Evolutionary conservation across 1,140 invertebrate species (phyloP), one percentile per base, ranked within the genome.

Genomic region (Lepidotrigona ventralis): DNA sequence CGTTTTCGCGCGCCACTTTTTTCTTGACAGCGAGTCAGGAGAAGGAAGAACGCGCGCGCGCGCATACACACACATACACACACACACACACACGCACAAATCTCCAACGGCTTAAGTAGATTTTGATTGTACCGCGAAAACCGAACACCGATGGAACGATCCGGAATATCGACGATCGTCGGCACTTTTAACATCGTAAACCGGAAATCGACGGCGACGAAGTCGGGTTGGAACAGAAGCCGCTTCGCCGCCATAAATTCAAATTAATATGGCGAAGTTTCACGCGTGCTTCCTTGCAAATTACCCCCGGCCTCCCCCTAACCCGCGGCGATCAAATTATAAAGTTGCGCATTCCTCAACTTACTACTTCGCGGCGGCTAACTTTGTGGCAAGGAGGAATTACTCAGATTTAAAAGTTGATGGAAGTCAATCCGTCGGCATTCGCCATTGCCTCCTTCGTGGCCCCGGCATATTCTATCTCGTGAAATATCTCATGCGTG

Each of bases 291-390:
- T 86, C 82, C 69, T 88, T 87, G 87, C 89, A 92, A 93, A 93
- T 92, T 91, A 91, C 87, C 89, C 81, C 73, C 2, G 69, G 69
- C 83, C 85, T 86, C 51, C n/a, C 66, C 12, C 33, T 39, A 71
- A 83, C 88, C 85, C 83, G 87, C 79, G 79, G 84, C 90, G 88
- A 92, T 93, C 91, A 90, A 93, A 93, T 93, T 93, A 93, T 92
- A 91, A 93, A 93, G 93, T 93, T 93, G 90, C 91, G 91, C 89
- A 91, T 91, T 91, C 91, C 89, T 89, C 87, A 92, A 93, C 91
- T 93, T 92, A 81, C 84, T 91, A 91, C 92, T 92, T 92, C 89
- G 86, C 88, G 86, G 79, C 81, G 86, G 86, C 83, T 86, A 87
- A 90, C 88, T 91, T 86, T 72, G 86, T 89, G 84, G 85, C 84